Evolutionary conservation across 2,888 invertebrate genomes (phyloP), one percentile per base, ranked within the genome.

Genomic region (Epinotia bilunana): DNA sequence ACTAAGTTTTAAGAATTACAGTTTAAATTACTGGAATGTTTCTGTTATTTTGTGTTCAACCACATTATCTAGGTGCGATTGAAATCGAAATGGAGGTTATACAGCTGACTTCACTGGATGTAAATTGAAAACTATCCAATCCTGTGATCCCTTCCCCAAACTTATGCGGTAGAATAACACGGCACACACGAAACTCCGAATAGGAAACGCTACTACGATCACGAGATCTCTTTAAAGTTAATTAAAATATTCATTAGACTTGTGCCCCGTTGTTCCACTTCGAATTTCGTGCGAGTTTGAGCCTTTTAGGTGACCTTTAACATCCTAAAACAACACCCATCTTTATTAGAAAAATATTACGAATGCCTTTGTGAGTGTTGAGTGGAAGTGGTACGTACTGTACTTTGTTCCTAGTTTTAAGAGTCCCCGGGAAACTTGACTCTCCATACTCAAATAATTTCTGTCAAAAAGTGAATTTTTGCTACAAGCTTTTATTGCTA

Each of bases 261-360:
- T 5, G 58, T 68, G 58, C 23, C 2, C n/a, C 53, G n/a, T 49
- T 57, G 23, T 46, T 46, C n/a, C 9, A 16, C 16, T 39, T 12
- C 7, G 12, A 60, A 60, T 61, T 61, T 9, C 61, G 33, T n/a
- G 33, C 5, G 4, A 39, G 58, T 69, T 60, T 46, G n/a, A 60
- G 58, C 23, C 57, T 43, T 58, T 68, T 23, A 49, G 39, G 9
- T 9, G 39, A 20, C 58, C 58, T 16, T 23, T 20, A 28, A 69
- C 69, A 46, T 69, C 69, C 69, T 69, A 69, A 69, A 69, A 58
- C 43, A 69, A 58, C 28, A 9, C 43, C 58, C 23, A 46, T 46
- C 23, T 16, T 58, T 28, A 43, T 58, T 57, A 46, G n/a, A 46
- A 69, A 18, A 58, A 60, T 46, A 57, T 57, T 55, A 55, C n/a